These are phyloP conservation scores for Tinea trinotella DNA, from an alignment of 2,888 invertebrate species.

Conservation along the genomic window DNA sequence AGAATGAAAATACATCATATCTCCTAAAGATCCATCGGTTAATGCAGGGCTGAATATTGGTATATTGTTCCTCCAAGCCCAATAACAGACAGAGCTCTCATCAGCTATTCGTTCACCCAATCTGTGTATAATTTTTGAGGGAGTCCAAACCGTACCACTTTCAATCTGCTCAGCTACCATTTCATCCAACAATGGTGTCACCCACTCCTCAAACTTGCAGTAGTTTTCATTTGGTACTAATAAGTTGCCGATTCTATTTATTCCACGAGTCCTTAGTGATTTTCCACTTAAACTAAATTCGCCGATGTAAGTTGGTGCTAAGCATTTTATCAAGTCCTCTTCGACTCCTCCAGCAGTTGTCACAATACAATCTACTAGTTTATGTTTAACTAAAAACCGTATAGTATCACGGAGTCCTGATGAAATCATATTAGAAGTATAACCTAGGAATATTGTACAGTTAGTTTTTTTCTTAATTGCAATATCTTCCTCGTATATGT, in stretches of 20 bases:
- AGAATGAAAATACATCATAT: conserved; percentile 99
- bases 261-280: conserved; percentile 84
- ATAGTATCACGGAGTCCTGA: conserved; percentile 95
- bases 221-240: conserved; percentile 99
- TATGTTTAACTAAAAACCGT: conserved; percentile 75
- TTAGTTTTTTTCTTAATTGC: conserved; percentile 82
- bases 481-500: conserved; percentile 81
- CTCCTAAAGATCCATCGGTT: conserved; percentile 97
- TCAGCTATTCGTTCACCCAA: conserved; percentile 94
- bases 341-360: conserved; percentile 98
- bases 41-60: conserved; percentile 98
- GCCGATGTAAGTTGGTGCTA: conserved; percentile 94
- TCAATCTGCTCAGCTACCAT: conserved; percentile 90
- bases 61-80: conserved; percentile 97
- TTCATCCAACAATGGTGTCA: conserved; percentile 92
- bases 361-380: conserved; percentile 94
- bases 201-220: conserved; percentile 97
- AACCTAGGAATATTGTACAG: conserved; percentile 97
- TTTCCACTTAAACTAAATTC: conserved; percentile 89
- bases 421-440: conserved; percentile 97
- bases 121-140: conserved; percentile 73
- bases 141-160: conserved; percentile 87
- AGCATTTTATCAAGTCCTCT: conserved; percentile 98
- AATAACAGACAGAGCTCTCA: conserved; percentile 94
- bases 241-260: conserved; percentile 91